Conservation (phyloP, 2,113 vertebrate genomes). For the Apodemus sylvaticus region DNA sequence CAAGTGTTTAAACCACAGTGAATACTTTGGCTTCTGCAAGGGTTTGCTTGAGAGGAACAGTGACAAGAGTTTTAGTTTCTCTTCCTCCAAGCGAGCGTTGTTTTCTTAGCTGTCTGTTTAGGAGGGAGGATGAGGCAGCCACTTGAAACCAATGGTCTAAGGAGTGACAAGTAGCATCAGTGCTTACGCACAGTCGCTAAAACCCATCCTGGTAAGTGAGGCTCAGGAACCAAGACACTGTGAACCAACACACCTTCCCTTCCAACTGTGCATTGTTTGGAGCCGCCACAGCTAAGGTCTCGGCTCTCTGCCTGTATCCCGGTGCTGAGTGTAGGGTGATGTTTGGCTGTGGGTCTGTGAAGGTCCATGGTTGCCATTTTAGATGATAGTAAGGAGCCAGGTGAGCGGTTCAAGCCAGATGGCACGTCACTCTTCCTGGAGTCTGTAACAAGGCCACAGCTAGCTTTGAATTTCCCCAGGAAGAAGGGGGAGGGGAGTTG, state of each 20-base stretch:
- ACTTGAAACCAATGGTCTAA: slow-evolving; percentile 60
- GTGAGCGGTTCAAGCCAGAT: slow-evolving; percentile 57
- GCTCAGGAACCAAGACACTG: slow-evolving; percentile 37
- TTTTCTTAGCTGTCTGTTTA: slow-evolving; percentile 70
- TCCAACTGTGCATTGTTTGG: too few relatives aligned
- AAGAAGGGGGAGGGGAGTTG: slow-evolving; percentile 67
- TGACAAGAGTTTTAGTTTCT: slow-evolving; percentile 75
- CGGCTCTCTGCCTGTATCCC: slow-evolving; percentile 48
- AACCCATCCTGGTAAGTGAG: not conserved
- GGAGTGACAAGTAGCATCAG: not conserved
- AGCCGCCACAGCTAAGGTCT: slow-evolving; percentile 57
- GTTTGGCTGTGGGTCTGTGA: slow-evolving; percentile 39
- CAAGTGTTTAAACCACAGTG: slow-evolving; percentile 71
- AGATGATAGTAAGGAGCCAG: slow-evolving; percentile 46
- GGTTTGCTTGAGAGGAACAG: slow-evolving; percentile 73
- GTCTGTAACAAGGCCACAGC: slow-evolving; percentile 65
- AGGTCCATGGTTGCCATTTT: slow-evolving; percentile 38
- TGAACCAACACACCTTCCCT: slow-evolving; percentile 45
- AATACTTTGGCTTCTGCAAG: slow-evolving; percentile 69
- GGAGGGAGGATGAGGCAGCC: slow-evolving; percentile 63
- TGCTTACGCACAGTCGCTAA: not conserved
- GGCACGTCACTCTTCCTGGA: slow-evolving; percentile 65
- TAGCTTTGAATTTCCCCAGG: slow-evolving; percentile 78
- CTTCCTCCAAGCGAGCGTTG: slow-evolving; percentile 66
- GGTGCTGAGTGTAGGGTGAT: slow-evolving; percentile 47